Percentiles rank a stretch among this genome's conserved stretches.
Conservation (phyloP, 35 echinoderm and acorn worm genomes). For the Apostichopus parvimensis region DNA sequence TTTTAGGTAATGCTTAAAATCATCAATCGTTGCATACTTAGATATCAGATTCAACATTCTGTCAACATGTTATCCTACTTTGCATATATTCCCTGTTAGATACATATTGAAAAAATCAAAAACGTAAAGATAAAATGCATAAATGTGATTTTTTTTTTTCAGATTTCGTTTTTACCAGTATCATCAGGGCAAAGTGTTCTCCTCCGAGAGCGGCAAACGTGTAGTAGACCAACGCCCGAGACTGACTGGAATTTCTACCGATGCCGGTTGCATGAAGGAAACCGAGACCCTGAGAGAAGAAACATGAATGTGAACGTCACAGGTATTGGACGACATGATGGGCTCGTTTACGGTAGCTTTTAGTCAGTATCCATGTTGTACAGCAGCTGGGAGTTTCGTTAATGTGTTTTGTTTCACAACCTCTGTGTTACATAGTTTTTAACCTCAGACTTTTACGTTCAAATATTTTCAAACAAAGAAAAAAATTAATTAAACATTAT, state of each 20-base stretch:
- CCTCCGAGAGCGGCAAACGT: constrained; percentile 95
- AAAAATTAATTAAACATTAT: too few relatives aligned
- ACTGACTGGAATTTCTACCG: constrained; percentile 84
- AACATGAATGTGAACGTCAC: not conserved
- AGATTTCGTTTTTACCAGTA: constrained; percentile 69
- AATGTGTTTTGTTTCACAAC: too few relatives aligned
- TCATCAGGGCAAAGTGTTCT: constrained; percentile 87
- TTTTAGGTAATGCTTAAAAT: too few relatives aligned
- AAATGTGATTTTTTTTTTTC: not conserved
- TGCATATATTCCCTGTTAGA: not conserved
- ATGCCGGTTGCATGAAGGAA: constrained; percentile 88
- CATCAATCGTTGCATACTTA: not conserved
- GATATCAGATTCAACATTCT: not conserved
- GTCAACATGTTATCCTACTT: not conserved
- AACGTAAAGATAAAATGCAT: not conserved
- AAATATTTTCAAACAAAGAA: too few relatives aligned
- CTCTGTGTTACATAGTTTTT: too few relatives aligned
- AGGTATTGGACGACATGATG: not conserved
- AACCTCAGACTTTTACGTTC: too few relatives aligned
- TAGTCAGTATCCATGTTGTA: not conserved
- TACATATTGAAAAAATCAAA: not conserved
- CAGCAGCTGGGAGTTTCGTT: too few relatives aligned
- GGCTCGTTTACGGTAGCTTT: not conserved
- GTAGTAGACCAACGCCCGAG: constrained; percentile 88
- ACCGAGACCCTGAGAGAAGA: constrained; percentile 80